Conservation (phyloP, 2,113 vertebrate species). For the Poeciliopsis prolifica region DNA sequence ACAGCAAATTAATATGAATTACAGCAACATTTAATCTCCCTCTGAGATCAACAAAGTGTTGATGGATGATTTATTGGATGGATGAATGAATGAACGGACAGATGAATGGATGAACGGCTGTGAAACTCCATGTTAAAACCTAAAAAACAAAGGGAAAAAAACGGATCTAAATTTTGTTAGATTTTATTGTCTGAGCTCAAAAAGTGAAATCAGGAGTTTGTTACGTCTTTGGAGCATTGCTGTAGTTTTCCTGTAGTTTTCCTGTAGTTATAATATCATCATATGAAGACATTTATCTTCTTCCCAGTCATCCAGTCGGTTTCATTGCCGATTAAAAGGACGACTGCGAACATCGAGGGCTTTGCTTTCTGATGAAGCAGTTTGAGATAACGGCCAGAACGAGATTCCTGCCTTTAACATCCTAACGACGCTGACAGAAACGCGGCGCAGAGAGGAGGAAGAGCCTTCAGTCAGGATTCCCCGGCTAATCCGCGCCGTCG, state of each 20-base stretch:
- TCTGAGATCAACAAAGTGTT: too few species aligned
- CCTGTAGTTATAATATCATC: conserved; percentile 46
- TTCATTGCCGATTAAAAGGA: conserved; percentile 57
- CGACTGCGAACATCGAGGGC: conserved; percentile 15
- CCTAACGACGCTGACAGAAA: background rate
- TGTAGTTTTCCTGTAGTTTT: conserved; percentile 5
- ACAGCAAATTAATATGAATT: too few species aligned
- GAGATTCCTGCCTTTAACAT: conserved; percentile 37
- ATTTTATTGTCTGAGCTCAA: too few species aligned
- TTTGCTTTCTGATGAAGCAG: conserved; percentile 42
- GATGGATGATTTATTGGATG: too few species aligned
- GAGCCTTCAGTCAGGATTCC: conserved; percentile 73
- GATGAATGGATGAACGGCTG: too few species aligned
- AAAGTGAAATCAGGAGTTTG: too few species aligned
- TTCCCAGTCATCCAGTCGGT: conserved; percentile 39
- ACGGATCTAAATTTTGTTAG: too few species aligned
- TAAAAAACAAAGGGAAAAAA: too few species aligned
- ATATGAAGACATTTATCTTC: conserved; percentile 43
- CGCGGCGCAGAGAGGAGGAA: conserved; percentile 23
- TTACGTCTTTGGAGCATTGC: too few species aligned
- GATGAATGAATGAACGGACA: too few species aligned
- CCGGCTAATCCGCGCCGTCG: conserved; percentile 72
- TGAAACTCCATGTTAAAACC: too few species aligned
- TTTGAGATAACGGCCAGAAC: conserved; percentile 42
- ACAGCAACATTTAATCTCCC: too few species aligned